These are phyloP conservation scores for Nebria brevicollis DNA, from an alignment of 2,888 invertebrate genomes.

Conservation along the genomic window DNA sequence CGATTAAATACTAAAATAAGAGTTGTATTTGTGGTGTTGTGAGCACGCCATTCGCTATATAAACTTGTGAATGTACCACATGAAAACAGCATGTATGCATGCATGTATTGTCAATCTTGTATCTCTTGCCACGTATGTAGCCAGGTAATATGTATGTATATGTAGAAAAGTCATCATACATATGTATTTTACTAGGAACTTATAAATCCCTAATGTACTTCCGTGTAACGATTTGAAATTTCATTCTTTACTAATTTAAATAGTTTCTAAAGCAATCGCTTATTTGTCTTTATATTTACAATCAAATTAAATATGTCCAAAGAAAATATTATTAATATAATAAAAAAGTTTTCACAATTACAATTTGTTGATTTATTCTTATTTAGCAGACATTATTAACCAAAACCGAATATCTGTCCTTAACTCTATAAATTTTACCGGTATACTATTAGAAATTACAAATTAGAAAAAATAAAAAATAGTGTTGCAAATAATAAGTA, in stretches of 20 bases:
- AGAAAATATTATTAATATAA: neutral
- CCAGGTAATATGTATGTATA: neutral
- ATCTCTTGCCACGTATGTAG: neutral
- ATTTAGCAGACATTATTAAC: too few species aligned
- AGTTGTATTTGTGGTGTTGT: neutral
- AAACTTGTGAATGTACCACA: neutral
- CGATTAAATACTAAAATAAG: neutral
- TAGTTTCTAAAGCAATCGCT: neutral
- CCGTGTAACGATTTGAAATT: slow-evolving; percentile 5
- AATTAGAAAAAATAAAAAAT: too few species aligned
- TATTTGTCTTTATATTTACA: neutral
- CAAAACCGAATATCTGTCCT: too few species aligned
- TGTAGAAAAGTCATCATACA: slow-evolving; percentile 9
- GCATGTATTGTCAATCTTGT: slow-evolving; percentile 12
- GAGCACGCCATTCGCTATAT: neutral
- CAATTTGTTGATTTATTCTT: too few species aligned
- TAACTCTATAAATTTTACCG: too few species aligned
- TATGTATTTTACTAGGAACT: slow-evolving; percentile 14
- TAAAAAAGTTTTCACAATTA: too few species aligned
- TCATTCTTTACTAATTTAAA: neutral
- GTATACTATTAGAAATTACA: too few species aligned
- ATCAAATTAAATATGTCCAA: neutral
- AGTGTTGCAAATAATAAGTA: too few species aligned
- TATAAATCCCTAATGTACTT: slow-evolving; percentile 10
- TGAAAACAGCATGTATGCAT: slow-evolving; percentile 2